Evolutionary conservation across 2,888 invertebrate species (phyloP).

Genomic region (Romanomermis culicivorax): DNA sequence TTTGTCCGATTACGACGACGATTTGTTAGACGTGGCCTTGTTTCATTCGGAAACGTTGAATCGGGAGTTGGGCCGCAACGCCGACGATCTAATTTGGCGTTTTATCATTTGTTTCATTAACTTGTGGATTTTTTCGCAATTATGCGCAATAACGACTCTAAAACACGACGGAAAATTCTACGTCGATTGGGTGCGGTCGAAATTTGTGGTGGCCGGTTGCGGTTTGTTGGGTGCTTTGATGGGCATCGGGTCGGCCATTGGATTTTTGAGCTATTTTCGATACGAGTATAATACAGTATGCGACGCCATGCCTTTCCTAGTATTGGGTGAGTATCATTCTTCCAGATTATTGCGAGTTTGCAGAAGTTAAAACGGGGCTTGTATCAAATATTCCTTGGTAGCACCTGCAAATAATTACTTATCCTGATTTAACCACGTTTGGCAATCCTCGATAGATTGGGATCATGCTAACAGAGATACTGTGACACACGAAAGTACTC

Average conservation of each 20-base stretch:
- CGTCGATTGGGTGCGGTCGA: slow-evolving; percentile 61
- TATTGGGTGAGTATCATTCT: slow-evolving; percentile 72
- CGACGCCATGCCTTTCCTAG: slow-evolving; percentile 70
- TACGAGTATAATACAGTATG: slow-evolving; percentile 77
- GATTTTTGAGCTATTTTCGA: slow-evolving; percentile 62
- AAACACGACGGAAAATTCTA: neutral
- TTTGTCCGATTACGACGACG: neutral
- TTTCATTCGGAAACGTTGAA: neutral
- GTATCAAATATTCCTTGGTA: too few relatives aligned
- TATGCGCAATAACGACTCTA: neutral
- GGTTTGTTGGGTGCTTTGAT: slow-evolving; percentile 72
- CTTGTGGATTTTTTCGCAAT: neutral
- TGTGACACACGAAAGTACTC: too few relatives aligned
- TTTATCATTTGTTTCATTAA: neutral
- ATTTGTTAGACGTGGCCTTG: neutral
- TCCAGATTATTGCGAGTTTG: too few relatives aligned
- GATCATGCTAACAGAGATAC: too few relatives aligned
- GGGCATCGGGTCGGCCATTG: slow-evolving; percentile 67
- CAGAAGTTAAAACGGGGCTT: too few relatives aligned
- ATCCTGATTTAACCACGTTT: too few relatives aligned
- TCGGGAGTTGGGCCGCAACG: neutral
- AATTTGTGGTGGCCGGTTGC: slow-evolving; percentile 63
- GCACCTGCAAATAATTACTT: too few relatives aligned
- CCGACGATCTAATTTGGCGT: neutral
- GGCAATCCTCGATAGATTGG: too few relatives aligned